Evolutionary conservation across 2,888 invertebrate genomes (phyloP).

Genomic region (Fragum sueziense): DNA sequence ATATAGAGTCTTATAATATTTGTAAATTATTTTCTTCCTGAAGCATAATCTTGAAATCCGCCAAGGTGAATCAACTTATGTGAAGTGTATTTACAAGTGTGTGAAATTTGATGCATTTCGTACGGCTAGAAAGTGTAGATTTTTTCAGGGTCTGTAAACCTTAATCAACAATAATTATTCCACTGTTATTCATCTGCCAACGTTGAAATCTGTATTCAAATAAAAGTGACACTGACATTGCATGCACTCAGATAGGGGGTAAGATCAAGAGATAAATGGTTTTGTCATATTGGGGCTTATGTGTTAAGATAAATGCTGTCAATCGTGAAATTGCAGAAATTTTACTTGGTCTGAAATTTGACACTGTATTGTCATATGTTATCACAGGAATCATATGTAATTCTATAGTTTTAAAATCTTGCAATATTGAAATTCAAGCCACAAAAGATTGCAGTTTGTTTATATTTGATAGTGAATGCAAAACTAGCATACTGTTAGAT

Average conservation of each 20-base stretch:
- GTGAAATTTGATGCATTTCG: too few species aligned
- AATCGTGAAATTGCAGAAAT: conserved; percentile 15
- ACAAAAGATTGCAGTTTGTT: too few species aligned
- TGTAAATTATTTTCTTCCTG: too few species aligned
- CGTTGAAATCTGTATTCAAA: conserved; percentile 4
- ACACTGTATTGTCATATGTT: background rate
- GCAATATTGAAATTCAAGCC: background rate
- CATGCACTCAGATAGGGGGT: background rate
- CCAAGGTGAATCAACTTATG: too few species aligned
- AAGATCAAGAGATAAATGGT: conserved; percentile 14
- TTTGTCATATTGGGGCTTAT: conserved; percentile 15
- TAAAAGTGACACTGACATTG: conserved; percentile 20
- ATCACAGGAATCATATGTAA: background rate
- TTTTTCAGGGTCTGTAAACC: too few species aligned
- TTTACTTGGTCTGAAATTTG: background rate
- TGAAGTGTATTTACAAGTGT: too few species aligned
- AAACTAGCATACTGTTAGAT: too few species aligned
- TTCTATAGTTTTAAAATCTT: background rate
- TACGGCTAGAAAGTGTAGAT: too few species aligned
- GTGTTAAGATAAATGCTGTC: background rate
- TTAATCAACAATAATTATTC: conserved; percentile 9
- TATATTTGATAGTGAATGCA: too few species aligned
- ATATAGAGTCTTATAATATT: too few species aligned
- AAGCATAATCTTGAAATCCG: too few species aligned
- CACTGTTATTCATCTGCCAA: background rate